Base-by-base conservation (phyloP, 1,140 invertebrate species). In the Tetramorium parvispinum region DNA sequence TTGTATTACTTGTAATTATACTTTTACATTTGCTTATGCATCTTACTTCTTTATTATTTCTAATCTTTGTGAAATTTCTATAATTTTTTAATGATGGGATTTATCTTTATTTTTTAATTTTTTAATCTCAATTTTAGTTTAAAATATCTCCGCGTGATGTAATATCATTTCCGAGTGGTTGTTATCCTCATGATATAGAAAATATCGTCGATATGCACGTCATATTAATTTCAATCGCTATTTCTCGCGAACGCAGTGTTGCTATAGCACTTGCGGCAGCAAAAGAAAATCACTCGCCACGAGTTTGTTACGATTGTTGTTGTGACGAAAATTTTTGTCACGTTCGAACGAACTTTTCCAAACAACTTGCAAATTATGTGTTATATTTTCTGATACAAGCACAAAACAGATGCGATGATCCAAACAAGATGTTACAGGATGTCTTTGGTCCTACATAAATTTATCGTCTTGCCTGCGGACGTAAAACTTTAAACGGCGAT, bases 401-500 rank as follows among this genome's bases (percentile, higher is more conserved):
- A 66, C 43, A 40, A 79, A 77, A 85, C 40, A 86, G 49, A 40
- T 81, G 76, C 85, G 51, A 11, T 55, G 65, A 82, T 43, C 65
- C 24, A 37, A 82, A 51, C 43, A 49, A 59, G 61, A 68, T 16
- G 51, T 77, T 66, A n/a, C 71, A 68, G 86, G 73, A 86, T 86
- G 73, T 87, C 83, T 57, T 71, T 46, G 63, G 86, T 53, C 71
- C 83, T 86, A 78, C 61, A 65, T 53, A 78, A 87, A 87, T 87
- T 86, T 86, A 87, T 86, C 53, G 63, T 49, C 32, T 66, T 87
- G 55, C 57, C n/a, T 7, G 61, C 40, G 53, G 63, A 68, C 73
- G 55, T 87, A 87, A 87, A 87, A 43, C 27, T 66, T 87, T 68
- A 87, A 87, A 65, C n/a, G 53, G 49, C 46, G 51, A 13, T 53